These are phyloP conservation scores for Lepidiolamprologus cunningtoni DNA, from an alignment of 2,113 vertebrate genomes.

Conservation along the genomic window DNA sequence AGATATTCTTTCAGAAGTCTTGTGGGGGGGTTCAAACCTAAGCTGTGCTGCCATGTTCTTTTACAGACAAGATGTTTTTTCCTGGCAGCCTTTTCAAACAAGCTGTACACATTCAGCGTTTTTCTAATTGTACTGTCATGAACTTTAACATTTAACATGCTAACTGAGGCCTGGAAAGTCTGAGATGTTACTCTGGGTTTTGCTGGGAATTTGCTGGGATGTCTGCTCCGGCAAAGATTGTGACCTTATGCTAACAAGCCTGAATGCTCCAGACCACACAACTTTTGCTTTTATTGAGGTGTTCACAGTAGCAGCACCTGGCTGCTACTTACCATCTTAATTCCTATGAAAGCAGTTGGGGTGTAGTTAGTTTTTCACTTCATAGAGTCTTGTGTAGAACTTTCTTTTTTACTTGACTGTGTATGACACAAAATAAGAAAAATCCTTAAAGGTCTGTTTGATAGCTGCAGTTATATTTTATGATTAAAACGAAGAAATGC, in stretches of 20 bases:
- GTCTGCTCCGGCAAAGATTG: background rate
- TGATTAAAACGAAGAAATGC: background rate
- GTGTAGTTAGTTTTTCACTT: background rate
- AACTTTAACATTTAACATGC: background rate
- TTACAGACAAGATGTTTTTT: background rate
- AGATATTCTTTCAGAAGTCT: background rate
- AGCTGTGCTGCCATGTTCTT: background rate
- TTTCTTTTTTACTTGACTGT: background rate
- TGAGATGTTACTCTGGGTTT: background rate
- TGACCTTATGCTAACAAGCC: background rate
- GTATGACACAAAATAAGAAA: background rate
- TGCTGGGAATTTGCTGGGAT: background rate
- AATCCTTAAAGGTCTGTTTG: background rate
- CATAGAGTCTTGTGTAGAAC: background rate
- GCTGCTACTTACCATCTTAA: background rate
- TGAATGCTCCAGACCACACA: background rate
- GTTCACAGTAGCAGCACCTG: background rate
- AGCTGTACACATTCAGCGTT: background rate
- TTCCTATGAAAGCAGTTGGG: background rate
- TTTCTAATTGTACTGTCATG: background rate
- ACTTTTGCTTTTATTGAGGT: background rate
- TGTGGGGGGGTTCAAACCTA: background rate
- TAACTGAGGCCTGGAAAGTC: background rate
- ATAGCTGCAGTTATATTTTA: background rate
- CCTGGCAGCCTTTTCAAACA: background rate